phyloP scores from a whole-genome alignment of 2,888 invertebrate genomes.

The Apotomis turbidana region DNA sequence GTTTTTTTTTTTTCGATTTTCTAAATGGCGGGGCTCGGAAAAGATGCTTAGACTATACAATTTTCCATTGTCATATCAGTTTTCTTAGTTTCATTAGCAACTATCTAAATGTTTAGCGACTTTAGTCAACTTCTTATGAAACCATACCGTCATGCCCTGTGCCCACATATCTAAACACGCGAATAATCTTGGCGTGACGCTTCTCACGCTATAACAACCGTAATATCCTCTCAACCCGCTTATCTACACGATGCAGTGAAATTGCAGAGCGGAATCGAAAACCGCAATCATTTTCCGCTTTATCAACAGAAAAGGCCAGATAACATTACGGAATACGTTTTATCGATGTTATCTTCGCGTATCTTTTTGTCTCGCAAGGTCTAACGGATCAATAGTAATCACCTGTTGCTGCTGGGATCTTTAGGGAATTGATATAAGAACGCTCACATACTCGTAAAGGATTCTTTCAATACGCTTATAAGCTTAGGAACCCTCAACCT shows the following conservation, averaged over 20 bases:
- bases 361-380: constrained; percentile 27
- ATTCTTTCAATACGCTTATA: not conserved
- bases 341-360: constrained; percentile 30
- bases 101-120: too few species aligned
- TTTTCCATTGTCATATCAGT: too few species aligned
- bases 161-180: not conserved
- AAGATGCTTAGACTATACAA: too few species aligned
- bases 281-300: constrained; percentile 10
- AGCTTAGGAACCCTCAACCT: not conserved
- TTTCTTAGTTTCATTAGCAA: too few species aligned
- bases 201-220: not conserved
- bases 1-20: too few species aligned
- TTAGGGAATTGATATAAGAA: not conserved
- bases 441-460: not conserved
- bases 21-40: too few species aligned
- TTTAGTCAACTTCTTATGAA: not conserved
- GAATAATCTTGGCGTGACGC: constrained; percentile 14
- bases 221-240: not conserved
- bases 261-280: constrained; percentile 20
- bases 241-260: constrained; percentile 19
- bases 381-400: constrained; percentile 30
- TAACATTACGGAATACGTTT: constrained; percentile 15
- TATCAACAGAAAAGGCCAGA: constrained; percentile 18
- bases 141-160: constrained; percentile 8
- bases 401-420: constrained; percentile 20